Evolutionary conservation across 2,113 vertebrate species (phyloP), one percentile per base, ranked within the genome.

Genomic region (Oryzias javanicus): DNA sequence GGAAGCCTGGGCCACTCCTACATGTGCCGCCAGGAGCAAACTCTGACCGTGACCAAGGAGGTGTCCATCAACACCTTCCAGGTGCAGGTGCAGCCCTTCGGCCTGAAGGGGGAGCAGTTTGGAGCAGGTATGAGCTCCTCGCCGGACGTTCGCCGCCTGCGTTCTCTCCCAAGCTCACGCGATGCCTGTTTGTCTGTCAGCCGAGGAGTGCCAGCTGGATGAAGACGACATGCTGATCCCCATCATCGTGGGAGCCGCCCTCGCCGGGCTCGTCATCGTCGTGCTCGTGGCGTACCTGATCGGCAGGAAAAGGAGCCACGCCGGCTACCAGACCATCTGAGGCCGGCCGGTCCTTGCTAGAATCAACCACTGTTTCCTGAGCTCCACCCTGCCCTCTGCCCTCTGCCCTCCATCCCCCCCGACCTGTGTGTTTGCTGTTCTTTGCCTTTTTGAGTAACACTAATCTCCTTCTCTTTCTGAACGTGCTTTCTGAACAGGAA

Each of bases 321-420:
- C 96, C 1, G 97, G 97, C 81, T 99, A 99, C 85, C 97, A 99
- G 87, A 98, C 95, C 49, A 99, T 99, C 83, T 99, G 93, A 95
- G 63, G 52, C 67, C 48, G 66, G 45, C 42, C 61, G 10, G 55
- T 69, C 48, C 64, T 45, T 41, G 64, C 20, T 27, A 22, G 75
- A 67, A 68, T 70, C 80, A 78, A 86, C 84, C 55, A 49, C 90
- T 79, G 89, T 86, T 87, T 68, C 49, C 67, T 19, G 25, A 81
- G 65, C 77, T 63, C 59, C 70, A 54, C 53, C 51, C 42, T 27
- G 22, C 15, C 0, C 1, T 50, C 50, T 24, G 50, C 45, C 19
- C 55, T 4, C 46, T n/a, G 10, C 53, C 17, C 35, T 45, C 49
- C 35, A 4, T 67, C 55, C 54, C 4, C 68, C 35, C 42, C 42